Evolutionary conservation across 92 coral and sea anemone genomes (phyloP).

Genomic region (Virgularia gustaviana): DNA sequence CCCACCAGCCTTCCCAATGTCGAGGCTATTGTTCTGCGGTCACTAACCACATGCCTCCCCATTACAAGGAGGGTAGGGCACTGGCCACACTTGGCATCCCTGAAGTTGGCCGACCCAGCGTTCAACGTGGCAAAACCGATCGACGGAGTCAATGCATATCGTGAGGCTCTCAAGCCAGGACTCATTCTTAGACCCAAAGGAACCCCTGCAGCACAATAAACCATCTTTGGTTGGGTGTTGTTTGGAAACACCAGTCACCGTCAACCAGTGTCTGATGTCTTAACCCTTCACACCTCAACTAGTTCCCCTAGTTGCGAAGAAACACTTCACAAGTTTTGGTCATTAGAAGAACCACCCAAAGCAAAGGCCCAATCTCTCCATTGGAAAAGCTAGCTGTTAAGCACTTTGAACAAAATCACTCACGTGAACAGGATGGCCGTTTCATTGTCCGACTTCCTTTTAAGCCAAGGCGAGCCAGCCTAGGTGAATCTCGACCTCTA

Average conservation of each 20-base stretch:
- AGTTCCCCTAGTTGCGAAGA: constrained; percentile 36
- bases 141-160: constrained; percentile 45
- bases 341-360: constrained; percentile 48
- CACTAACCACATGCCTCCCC: constrained; percentile 35
- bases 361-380: constrained; percentile 32
- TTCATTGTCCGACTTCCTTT: constrained; percentile 41
- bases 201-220: constrained; percentile 50
- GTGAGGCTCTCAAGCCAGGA: constrained; percentile 40
- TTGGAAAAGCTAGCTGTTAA: constrained; percentile 36
- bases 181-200: constrained; percentile 48
- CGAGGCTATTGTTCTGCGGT: neutral
- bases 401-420: constrained; percentile 14
- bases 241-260: constrained; percentile 36
- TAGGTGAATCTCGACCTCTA: constrained; percentile 39
- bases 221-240: constrained; percentile 51
- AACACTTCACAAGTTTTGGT: constrained; percentile 47
- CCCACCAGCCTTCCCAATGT: neutral
- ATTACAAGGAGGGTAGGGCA: constrained; percentile 20
- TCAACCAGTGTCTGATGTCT: constrained; percentile 9
- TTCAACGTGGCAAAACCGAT: constrained; percentile 41
- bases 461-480: neutral
- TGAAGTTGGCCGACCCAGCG: constrained; percentile 45
- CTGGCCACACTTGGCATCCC: constrained; percentile 47
- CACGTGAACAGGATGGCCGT: constrained; percentile 35
- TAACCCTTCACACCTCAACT: constrained; percentile 31